Evolutionary conservation across 2,888 invertebrate genomes (phyloP), one percentile per base, ranked within the genome.

Genomic region (Sepiola atlantica): DNA sequence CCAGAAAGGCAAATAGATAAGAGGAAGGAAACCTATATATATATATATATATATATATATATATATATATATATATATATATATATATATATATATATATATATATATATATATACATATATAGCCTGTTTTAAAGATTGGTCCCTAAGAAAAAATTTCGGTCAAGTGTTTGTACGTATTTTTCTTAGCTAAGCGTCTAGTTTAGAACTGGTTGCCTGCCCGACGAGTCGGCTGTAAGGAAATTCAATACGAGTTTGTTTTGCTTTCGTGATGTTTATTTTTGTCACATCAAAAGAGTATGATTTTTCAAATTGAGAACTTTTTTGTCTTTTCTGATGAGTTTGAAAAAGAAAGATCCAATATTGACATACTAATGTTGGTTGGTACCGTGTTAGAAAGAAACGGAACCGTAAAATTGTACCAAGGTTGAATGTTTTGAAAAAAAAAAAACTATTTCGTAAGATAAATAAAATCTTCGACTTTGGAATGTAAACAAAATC

Each of bases 11-110:
- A n/a, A n/a, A n/a, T n/a, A n/a, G n/a, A n/a, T n/a, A n/a, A n/a
- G n/a, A n/a, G n/a, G n/a, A n/a, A n/a, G n/a, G n/a, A n/a, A n/a
- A n/a, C n/a, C n/a, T 91, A 91, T n/a, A 91, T 91, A 35, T 91
- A 35, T 21, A 35, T n/a, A 35, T 91, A 35, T 91, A 35, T 91
- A 91, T 91, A 20, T 91, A n/a, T 91, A 16, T 21, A n/a, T 91
- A 20, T n/a, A 35, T 91, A 91, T 2, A 91, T 91, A 91, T 91
- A n/a, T 1, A 91, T 91, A 91, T 14, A 32, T n/a, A 91, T n/a
- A 32, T 91, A 91, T 91, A 91, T 91, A 91, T 91, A 91, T n/a
- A 91, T 32, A 91, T 32, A 35, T 32, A 91, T 32, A n/a, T 91
- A n/a, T 91, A 2, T 91, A n/a, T 91, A n/a, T 91, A n/a, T 91